Evolutionary conservation across 2,797 vertebrate genomes (phyloP).

Genomic region (Lithobates pipiens): DNA sequence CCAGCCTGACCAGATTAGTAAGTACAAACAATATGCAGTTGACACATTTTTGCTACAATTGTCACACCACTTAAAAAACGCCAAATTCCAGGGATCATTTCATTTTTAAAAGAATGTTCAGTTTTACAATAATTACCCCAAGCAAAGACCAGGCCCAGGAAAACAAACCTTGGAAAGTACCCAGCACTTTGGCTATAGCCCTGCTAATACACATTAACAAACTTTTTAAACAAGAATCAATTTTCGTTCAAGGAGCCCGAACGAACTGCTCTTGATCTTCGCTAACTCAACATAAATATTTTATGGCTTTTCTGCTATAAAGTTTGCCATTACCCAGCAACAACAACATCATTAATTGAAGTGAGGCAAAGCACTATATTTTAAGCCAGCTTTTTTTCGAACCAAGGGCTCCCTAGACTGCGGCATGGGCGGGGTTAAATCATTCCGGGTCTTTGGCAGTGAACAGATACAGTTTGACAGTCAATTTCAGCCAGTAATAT

Average conservation of each 20-base stretch:
- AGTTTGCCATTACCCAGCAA: conserved; percentile 14
- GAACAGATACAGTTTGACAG: conserved; percentile 58
- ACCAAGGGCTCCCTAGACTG: not conserved
- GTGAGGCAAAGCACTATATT: conserved; percentile 21
- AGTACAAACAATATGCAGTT: not conserved
- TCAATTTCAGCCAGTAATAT: conserved; percentile 59
- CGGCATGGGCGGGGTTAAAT: conserved; percentile 23
- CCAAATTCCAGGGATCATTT: not conserved
- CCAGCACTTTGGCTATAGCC: conserved; percentile 19
- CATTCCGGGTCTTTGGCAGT: conserved; percentile 37
- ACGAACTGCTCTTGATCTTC: conserved; percentile 14
- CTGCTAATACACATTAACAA: conserved; percentile 48
- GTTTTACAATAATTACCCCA: conserved; percentile 10
- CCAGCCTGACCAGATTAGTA: not conserved
- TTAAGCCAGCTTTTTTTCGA: not conserved
- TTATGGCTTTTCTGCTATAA: conserved; percentile 36
- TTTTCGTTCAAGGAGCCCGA: conserved; percentile 38
- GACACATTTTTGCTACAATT: not conserved
- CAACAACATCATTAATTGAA: conserved; percentile 36
- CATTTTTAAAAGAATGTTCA: not conserved
- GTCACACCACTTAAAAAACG: not conserved
- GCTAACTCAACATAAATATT: conserved; percentile 45
- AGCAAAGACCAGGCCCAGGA: not conserved
- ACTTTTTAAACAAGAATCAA: conserved; percentile 49
- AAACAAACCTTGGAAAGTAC: conserved; percentile 14